A percentile compares a stretch with the other conserved stretches of the same genome.
These are phyloP conservation scores for Zaprionus nigranus DNA, from an alignment of 1,140 invertebrate genomes.

Conservation along the genomic window DNA sequence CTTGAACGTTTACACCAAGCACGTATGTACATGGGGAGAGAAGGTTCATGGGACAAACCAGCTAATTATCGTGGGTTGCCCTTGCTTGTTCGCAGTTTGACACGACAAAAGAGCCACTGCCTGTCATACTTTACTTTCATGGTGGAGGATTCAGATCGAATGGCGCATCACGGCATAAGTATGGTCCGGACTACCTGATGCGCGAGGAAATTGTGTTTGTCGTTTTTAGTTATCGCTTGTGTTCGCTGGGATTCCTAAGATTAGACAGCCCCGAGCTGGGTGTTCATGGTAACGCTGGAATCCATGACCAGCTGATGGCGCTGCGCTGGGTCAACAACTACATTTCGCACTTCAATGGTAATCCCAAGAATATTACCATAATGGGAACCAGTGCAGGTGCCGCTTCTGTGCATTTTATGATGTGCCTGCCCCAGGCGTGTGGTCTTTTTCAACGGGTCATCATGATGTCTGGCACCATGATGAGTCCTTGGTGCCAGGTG, in stretches of 20 bases:
- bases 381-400: constrained; percentile 84
- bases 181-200: constrained; percentile 87
- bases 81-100: constrained; percentile 48
- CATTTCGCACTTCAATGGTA: constrained; percentile 69
- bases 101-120: constrained; percentile 58
- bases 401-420: constrained; percentile 69
- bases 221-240: constrained; percentile 89
- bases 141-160: constrained; percentile 88
- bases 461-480: constrained; percentile 86
- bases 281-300: constrained; percentile 85
- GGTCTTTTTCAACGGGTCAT: constrained; percentile 87
- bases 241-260: constrained; percentile 88
- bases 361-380: constrained; percentile 72
- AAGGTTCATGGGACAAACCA: not conserved
- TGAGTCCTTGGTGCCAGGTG: constrained; percentile 77
- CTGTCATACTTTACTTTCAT: constrained; percentile 90
- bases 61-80: not conserved
- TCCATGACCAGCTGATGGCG: constrained; percentile 85
- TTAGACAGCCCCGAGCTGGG: constrained; percentile 70
- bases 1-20: constrained; percentile 69
- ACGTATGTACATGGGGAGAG: constrained; percentile 47
- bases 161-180: constrained; percentile 78
- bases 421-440: constrained; percentile 71
- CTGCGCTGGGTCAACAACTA: constrained; percentile 83
- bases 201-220: constrained; percentile 88